Evolutionary conservation across 1,140 invertebrate species (phyloP).

Genomic region (Drosophila navojoa): DNA sequence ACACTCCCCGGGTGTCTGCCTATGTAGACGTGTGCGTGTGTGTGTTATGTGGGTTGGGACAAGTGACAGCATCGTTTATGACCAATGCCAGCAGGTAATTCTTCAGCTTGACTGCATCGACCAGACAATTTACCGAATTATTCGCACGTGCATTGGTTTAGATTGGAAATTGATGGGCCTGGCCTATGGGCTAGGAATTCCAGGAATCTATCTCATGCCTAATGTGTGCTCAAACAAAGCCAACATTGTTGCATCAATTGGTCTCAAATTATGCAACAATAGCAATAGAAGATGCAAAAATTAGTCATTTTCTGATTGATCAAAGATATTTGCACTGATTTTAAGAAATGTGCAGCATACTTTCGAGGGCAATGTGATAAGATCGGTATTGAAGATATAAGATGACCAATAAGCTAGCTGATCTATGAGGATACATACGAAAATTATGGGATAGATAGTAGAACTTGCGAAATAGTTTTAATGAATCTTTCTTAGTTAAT

Average conservation of each 20-base stretch:
- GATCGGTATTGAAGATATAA: background rate
- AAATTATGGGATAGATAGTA: too few relatives aligned
- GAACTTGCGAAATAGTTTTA: too few relatives aligned
- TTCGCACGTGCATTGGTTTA: slow-evolving; percentile 77
- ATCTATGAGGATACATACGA: background rate
- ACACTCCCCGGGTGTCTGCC: slow-evolving; percentile 45
- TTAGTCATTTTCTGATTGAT: background rate
- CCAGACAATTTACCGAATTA: slow-evolving; percentile 57
- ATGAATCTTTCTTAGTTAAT: too few relatives aligned
- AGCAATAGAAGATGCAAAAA: background rate
- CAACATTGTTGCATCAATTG: slow-evolving; percentile 34
- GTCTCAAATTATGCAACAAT: slow-evolving; percentile 42
- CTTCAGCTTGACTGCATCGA: slow-evolving; percentile 57
- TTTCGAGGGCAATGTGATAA: slow-evolving; percentile 27
- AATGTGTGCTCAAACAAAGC: slow-evolving; percentile 8
- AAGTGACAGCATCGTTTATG: slow-evolving; percentile 78
- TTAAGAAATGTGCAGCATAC: slow-evolving; percentile 42
- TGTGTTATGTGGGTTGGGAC: slow-evolving; percentile 34
- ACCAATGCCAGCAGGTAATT: slow-evolving; percentile 67
- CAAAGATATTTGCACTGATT: slow-evolving; percentile 3
- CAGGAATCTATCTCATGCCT: slow-evolving; percentile 18
- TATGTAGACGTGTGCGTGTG: slow-evolving; percentile 10
- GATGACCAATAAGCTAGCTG: background rate
- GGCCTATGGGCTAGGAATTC: slow-evolving; percentile 25
- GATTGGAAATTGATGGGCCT: slow-evolving; percentile 47